phyloP scores from a whole-genome alignment of 2,888 invertebrate species.

The Thymelicus sylvestris region DNA sequence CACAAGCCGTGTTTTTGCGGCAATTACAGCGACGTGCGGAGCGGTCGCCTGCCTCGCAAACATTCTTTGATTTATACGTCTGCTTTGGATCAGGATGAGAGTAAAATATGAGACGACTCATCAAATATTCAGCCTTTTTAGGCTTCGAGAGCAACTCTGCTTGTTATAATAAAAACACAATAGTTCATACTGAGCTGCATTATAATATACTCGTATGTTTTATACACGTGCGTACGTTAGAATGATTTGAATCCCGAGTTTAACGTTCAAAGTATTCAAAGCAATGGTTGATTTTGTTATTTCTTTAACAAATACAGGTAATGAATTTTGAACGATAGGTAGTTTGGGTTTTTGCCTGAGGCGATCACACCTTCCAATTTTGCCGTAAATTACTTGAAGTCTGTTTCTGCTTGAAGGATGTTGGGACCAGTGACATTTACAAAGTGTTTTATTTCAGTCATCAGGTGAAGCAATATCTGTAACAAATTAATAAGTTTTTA shows the following conservation, averaged over 20 bases:
- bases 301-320: too few species aligned
- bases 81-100: slow-evolving; percentile 67
- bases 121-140: slow-evolving; percentile 80
- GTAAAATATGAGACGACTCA: slow-evolving; percentile 79
- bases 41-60: slow-evolving; percentile 71
- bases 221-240: slow-evolving; percentile 54
- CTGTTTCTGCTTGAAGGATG: too few species aligned
- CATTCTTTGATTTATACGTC: slow-evolving; percentile 82
- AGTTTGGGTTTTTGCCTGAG: too few species aligned
- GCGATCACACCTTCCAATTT: too few species aligned
- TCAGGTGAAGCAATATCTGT: too few species aligned
- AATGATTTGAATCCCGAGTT: slow-evolving; percentile 60
- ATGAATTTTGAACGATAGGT: too few species aligned
- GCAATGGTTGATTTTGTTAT: too few species aligned
- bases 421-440: too few species aligned
- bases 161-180: slow-evolving; percentile 82
- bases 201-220: not conserved
- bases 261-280: too few species aligned
- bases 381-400: too few species aligned
- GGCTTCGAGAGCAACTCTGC: slow-evolving; percentile 68
- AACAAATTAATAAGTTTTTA: too few species aligned
- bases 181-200: slow-evolving; percentile 70
- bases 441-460: too few species aligned
- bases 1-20: slow-evolving; percentile 78
- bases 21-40: slow-evolving; percentile 79